These are phyloP conservation scores for Rallus crepitans DNA, from an alignment of 2,797 vertebrate species.

Conservation along the genomic window DNA sequence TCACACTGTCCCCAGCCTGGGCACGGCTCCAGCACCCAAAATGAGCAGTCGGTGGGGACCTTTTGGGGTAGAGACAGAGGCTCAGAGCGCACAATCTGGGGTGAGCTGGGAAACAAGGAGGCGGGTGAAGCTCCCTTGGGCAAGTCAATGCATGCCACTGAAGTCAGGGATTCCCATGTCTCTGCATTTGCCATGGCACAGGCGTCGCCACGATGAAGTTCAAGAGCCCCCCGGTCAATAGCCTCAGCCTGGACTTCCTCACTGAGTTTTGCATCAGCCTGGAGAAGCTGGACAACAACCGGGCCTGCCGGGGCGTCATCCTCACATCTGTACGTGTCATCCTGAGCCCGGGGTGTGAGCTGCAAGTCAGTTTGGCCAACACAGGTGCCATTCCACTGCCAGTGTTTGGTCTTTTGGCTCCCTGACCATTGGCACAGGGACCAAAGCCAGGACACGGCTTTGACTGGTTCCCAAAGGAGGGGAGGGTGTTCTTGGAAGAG, in stretches of 20 bases:
- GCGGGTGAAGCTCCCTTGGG: background rate
- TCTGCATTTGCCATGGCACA: conserved; percentile 46
- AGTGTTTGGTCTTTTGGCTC: background rate
- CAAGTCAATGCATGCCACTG: background rate
- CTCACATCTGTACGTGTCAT: conserved; percentile 85
- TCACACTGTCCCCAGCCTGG: fast-evolving
- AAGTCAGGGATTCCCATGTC: background rate
- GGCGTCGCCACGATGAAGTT: conserved; percentile 87
- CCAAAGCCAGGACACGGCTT: background rate
- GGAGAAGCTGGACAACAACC: conserved; percentile 94
- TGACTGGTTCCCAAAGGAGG: fast-evolving
- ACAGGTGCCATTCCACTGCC: fast-evolving
- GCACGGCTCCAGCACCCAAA: background rate
- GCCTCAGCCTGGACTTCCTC: conserved; percentile 90
- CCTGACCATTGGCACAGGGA: fast-evolving
- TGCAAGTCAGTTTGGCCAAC: background rate
- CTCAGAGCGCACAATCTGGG: fast-evolving
- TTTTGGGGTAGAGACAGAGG: background rate
- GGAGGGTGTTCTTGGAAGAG: background rate
- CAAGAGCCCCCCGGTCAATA: conserved; percentile 92
- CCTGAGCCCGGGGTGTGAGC: fast-evolving
- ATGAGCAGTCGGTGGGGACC: fast-evolving
- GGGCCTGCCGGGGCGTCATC: conserved; percentile 87
- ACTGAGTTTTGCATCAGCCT: conserved; percentile 88
- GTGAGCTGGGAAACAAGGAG: background rate